These are phyloP conservation scores for Trachemys scripta DNA, from an alignment of 2,113 vertebrate species.

Conservation along the genomic window DNA sequence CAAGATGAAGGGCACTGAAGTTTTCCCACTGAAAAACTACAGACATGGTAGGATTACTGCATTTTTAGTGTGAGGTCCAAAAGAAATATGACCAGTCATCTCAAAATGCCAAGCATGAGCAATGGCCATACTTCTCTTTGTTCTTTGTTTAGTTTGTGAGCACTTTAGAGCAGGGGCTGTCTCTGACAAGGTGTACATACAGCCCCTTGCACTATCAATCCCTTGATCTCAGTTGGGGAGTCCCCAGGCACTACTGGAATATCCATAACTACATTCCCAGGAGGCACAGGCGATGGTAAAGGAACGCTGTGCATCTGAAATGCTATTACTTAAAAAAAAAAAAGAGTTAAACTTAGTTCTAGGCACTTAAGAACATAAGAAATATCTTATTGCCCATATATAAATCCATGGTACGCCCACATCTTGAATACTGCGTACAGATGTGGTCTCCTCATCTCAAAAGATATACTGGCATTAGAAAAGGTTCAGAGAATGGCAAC, in stretches of 20 bases:
- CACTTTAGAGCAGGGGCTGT: background rate
- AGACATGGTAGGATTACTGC: background rate
- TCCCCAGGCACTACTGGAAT: background rate
- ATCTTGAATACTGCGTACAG: too few relatives aligned
- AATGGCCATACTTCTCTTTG: background rate
- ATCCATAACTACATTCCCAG: background rate
- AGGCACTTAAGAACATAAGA: too few relatives aligned
- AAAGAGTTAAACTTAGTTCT: background rate
- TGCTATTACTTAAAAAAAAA: background rate
- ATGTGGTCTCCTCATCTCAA: too few relatives aligned
- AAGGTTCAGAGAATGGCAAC: too few relatives aligned
- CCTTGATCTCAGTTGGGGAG: too few relatives aligned
- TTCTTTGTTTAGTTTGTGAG: too few relatives aligned
- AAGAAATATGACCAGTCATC: background rate
- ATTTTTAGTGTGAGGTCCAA: conserved; percentile 33
- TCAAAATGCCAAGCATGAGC: background rate
- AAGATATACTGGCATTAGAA: too few relatives aligned
- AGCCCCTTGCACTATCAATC: too few relatives aligned
- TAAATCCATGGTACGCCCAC: too few relatives aligned
- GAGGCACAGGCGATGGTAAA: background rate
- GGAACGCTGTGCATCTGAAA: background rate
- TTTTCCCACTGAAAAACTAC: conserved; percentile 4
- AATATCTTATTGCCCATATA: too few relatives aligned
- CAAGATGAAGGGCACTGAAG: conserved; percentile 32
- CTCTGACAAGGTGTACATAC: background rate